These are phyloP conservation scores for Lineus longissimus DNA, from an alignment of 1,140 invertebrate genomes.

Conservation along the genomic window DNA sequence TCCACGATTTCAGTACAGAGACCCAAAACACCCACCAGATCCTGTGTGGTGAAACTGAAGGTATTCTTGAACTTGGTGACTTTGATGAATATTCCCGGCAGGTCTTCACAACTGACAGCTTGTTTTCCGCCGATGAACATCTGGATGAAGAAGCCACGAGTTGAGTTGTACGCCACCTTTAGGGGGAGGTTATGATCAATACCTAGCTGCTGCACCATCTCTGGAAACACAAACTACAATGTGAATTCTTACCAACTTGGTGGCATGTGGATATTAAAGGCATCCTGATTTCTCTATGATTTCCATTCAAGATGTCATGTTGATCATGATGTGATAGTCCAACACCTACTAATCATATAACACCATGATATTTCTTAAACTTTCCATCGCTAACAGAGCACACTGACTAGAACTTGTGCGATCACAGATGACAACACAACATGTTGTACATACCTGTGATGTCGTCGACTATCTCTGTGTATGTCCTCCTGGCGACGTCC, in stretches of 20 bases:
- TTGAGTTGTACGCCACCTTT: slow-evolving; percentile 63
- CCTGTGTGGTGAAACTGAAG: slow-evolving; percentile 74
- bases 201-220: slow-evolving; percentile 62
- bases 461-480: slow-evolving; percentile 58
- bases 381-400: no score
- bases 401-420: background rate
- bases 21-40: slow-evolving; percentile 60
- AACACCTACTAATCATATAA: no score
- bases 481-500: slow-evolving; percentile 49
- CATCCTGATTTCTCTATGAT: no score
- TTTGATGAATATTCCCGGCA: slow-evolving; percentile 63
- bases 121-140: slow-evolving; percentile 55
- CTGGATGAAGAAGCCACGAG: slow-evolving; percentile 74
- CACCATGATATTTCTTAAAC: no score
- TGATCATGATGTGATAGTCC: no score
- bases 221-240: slow-evolving; percentile 41
- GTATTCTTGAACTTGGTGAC: slow-evolving; percentile 62
- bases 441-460: slow-evolving; percentile 61
- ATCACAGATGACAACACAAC: background rate
- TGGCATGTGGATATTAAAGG: background rate
- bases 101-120: slow-evolving; percentile 52
- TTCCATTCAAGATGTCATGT: no score
- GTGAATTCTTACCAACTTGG: background rate
- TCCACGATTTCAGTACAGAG: no score
- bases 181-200: slow-evolving; percentile 65